These are phyloP conservation scores for Neotoxoptera formosana DNA, from an alignment of 1,140 invertebrate genomes.

Conservation along the genomic window DNA sequence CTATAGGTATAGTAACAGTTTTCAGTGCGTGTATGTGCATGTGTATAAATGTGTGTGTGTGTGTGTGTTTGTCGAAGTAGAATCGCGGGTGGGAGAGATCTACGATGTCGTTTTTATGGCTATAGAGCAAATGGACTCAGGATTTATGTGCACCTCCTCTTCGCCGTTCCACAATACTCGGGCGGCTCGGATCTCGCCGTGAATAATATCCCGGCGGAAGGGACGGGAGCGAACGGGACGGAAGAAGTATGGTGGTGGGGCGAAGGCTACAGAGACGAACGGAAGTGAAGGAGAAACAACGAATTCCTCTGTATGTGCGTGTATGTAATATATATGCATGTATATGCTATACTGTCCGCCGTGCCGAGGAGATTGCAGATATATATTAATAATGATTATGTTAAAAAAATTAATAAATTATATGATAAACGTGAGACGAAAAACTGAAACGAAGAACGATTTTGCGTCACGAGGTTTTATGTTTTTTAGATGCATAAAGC, in stretches of 20 bases:
- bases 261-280: background rate
- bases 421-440: background rate
- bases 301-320: background rate
- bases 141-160: slow-evolving; percentile 38
- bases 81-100: slow-evolving; percentile 21
- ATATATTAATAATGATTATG: background rate
- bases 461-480: background rate
- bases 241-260: background rate
- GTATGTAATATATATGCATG: background rate
- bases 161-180: background rate
- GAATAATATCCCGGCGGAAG: background rate
- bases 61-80: background rate
- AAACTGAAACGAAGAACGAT: background rate
- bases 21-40: background rate
- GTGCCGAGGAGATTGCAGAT: background rate
- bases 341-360: background rate
- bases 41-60: background rate
- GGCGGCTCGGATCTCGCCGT: background rate
- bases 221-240: background rate
- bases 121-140: slow-evolving; percentile 48
- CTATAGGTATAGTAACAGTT: background rate
- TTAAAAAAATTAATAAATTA: background rate
- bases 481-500: background rate
- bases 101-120: slow-evolving; percentile 58
- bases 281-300: slow-evolving; percentile 30